These are phyloP conservation scores for Pseudochromis fuscus DNA, from an alignment of 2,797 vertebrate species.

Conservation along the genomic window DNA sequence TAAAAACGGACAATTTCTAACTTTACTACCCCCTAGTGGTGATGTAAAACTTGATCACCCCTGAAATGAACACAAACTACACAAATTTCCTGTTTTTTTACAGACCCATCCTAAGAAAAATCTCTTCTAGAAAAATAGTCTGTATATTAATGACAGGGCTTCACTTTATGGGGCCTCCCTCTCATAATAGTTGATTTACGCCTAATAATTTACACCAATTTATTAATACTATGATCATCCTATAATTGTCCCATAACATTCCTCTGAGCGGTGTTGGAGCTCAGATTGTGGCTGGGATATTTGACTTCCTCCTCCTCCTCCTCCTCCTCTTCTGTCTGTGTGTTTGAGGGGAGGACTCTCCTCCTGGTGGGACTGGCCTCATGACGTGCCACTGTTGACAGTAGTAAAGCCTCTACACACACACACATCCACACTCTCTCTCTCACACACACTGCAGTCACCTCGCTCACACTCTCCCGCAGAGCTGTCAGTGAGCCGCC, in stretches of 20 bases:
- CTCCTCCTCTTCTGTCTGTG: conserved; percentile 1
- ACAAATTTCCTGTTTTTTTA: too few relatives aligned
- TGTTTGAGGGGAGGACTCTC: conserved; percentile 46
- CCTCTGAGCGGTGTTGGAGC: background rate
- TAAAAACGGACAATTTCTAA: too few relatives aligned
- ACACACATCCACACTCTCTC: conserved; percentile 23
- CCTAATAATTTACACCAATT: background rate
- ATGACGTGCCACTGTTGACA: conserved; percentile 70
- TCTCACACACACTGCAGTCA: conserved; percentile 15
- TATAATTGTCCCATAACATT: background rate
- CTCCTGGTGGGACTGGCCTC: conserved; percentile 45
- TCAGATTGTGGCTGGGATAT: background rate
- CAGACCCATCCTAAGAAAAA: too few relatives aligned
- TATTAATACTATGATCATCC: background rate
- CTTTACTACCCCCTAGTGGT: conserved; percentile 1
- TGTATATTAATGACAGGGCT: too few relatives aligned
- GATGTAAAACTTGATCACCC: too few relatives aligned
- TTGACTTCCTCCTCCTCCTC: conserved; percentile 3
- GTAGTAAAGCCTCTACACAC: conserved; percentile 59
- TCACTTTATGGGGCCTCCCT: too few relatives aligned
- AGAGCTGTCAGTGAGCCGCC: conserved; percentile 27
- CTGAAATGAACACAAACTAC: background rate
- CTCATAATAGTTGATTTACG: too few relatives aligned
- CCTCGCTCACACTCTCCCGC: conserved; percentile 19
- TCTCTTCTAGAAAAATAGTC: too few relatives aligned